Evolutionary conservation across 2,888 invertebrate genomes (phyloP), one percentile per base, ranked within the genome.

Genomic region (Adelognathus sp.): DNA sequence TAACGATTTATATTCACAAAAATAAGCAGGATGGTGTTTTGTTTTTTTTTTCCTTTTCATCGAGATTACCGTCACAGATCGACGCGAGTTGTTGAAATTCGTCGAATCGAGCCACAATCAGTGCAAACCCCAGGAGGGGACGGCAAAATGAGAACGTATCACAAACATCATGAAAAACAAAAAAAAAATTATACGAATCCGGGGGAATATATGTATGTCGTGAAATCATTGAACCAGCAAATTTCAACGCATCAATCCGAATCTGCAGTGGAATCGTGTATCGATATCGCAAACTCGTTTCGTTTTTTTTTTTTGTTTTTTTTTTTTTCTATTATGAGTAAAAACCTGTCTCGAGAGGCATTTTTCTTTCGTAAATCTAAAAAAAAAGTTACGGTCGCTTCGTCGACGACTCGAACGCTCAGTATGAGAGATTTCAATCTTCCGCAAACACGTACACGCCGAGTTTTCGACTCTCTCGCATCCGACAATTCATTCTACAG

Each of bases 101-200:
- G 61, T 33, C 29, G 63, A 50, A 56, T 56, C 46, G 60, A 73
- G 29, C 41, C 9, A 33, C 52, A 56, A 44, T 46, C 92, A 92
- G 83, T 97, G 54, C 18, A 41, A 39, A 52, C 21, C 52, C 27
- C 9, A n/a, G n/a, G n/a, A n/a, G 52, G 50, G 64, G 64, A 50
- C 64, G 56, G 46, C 67, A 67, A 67, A 67, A 24, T n/a, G 24
- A n/a, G 41, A 29, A 58, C 46, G 36, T 58, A 41, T 70, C 46
- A 36, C 16, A 63, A 63, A 76, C 54, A 39, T 33, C 64, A n/a
- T 50, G 29, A 52, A n/a, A n/a, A n/a, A n/a, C n/a, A n/a, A n/a
- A n/a, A n/a, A n/a, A n/a, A n/a, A 24, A 67, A 60, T 31, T 39
- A 52, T 39, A 46, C 21, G 52, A 58, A 54, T 61, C 44, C 33